Percentiles rank a stretch among this genome's conserved stretches.
Evolutionary conservation across 2,888 invertebrate genomes (phyloP).

Genomic region (Agrotis puta): DNA sequence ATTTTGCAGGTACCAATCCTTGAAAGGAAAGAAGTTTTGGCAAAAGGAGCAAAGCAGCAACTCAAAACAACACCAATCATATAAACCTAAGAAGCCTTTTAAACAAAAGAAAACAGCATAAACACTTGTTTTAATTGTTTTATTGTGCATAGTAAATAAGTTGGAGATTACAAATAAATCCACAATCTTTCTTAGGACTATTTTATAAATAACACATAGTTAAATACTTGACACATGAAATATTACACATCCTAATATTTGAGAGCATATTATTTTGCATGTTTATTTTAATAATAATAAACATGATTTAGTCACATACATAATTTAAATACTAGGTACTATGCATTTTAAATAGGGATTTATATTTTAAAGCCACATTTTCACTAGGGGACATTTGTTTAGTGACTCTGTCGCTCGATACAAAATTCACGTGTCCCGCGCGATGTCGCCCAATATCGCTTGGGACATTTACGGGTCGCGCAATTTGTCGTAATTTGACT

Average conservation of each 20-base stretch:
- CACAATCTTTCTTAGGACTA: slow-evolving; percentile 62
- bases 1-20: slow-evolving; percentile 87
- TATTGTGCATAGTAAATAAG: slow-evolving; percentile 60
- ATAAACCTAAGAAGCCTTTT: slow-evolving; percentile 80
- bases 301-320: slow-evolving; percentile 53
- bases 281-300: slow-evolving; percentile 21
- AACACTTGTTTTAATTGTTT: slow-evolving; percentile 44
- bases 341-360: slow-evolving; percentile 30
- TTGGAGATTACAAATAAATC: slow-evolving; percentile 63
- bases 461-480: no score
- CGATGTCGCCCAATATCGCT: no score
- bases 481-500: no score
- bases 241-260: slow-evolving; percentile 56
- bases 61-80: slow-evolving; percentile 64
- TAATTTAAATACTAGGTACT: slow-evolving; percentile 46
- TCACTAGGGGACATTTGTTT: no score
- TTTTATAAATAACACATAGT: slow-evolving; percentile 54
- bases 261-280: slow-evolving; percentile 50
- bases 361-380: slow-evolving; percentile 14
- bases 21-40: slow-evolving; percentile 87
- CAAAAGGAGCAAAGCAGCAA: slow-evolving; percentile 74
- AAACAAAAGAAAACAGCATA: slow-evolving; percentile 75
- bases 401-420: no score
- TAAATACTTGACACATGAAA: slow-evolving; percentile 56
- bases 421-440: no score